These are phyloP conservation scores for Epinephelus awoara DNA, from an alignment of 2,797 vertebrate species.

Conservation along the genomic window DNA sequence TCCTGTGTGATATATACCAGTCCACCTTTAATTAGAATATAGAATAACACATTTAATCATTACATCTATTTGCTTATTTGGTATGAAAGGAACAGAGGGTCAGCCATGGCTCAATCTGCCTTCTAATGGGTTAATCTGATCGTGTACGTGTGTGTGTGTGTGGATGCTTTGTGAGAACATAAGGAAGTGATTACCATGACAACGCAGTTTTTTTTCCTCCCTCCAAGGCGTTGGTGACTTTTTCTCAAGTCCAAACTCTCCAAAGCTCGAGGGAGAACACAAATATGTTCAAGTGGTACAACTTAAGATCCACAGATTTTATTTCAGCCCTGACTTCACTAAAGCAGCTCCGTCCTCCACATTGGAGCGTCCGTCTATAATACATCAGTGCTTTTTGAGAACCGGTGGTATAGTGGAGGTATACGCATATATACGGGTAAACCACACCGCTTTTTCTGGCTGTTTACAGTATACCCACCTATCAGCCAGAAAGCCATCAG, in stretches of 20 bases:
- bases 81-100: no score
- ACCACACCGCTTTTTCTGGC: no score
- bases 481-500: no score
- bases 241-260: slow-evolving; percentile 17
- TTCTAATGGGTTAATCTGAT: background rate
- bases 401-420: no score
- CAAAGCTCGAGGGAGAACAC: slow-evolving; percentile 6
- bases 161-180: background rate
- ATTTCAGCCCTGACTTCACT: background rate
- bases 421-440: no score
- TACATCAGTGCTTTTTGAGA: no score
- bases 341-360: background rate
- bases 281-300: slow-evolving; percentile 3
- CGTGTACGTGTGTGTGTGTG: background rate
- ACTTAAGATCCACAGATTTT: background rate
- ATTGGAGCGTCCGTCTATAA: no score
- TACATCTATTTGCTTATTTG: background rate
- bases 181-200: slow-evolving; percentile 27
- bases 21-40: background rate
- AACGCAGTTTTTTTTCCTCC: background rate
- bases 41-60: background rate
- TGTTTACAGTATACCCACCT: no score
- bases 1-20: no score
- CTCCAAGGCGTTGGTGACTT: background rate
- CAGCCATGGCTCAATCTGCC: background rate